These are phyloP conservation scores for Hemistola chrysoprasaria DNA, from an alignment of 2,888 invertebrate species.

Conservation along the genomic window DNA sequence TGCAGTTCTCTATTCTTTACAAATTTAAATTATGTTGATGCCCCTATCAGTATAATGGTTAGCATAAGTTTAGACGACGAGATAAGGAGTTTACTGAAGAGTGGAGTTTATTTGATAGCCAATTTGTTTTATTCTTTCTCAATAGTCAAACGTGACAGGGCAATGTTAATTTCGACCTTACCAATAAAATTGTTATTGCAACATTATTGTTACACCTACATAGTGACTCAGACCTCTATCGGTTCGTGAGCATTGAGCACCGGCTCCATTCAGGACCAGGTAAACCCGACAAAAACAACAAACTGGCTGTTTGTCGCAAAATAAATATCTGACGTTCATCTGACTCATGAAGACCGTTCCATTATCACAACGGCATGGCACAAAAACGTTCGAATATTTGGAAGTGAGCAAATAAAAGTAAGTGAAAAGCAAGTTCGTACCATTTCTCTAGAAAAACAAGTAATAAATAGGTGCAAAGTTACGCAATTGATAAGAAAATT, in stretches of 20 bases:
- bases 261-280: slow-evolving; percentile 9
- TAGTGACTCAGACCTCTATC: slow-evolving; percentile 17
- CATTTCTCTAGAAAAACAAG: too few species aligned
- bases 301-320: not conserved
- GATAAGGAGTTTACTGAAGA: too few species aligned
- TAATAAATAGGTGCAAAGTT: too few species aligned
- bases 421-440: too few species aligned
- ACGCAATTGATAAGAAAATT: too few species aligned
- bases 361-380: too few species aligned
- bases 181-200: slow-evolving; percentile 17
- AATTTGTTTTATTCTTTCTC: slow-evolving; percentile 12
- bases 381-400: too few species aligned
- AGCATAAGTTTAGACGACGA: too few species aligned
- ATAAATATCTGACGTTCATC: not conserved
- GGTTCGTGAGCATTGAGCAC: slow-evolving; percentile 8
- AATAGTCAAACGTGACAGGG: slow-evolving; percentile 13
- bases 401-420: too few species aligned
- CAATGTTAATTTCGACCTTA: slow-evolving; percentile 31
- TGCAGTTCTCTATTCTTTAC: too few species aligned
- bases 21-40: too few species aligned
- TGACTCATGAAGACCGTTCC: not conserved
- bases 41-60: too few species aligned
- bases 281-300: not conserved
- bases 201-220: slow-evolving; percentile 25
- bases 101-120: not conserved